Evolutionary conservation across 2,113 vertebrate species (phyloP).

Genomic region (Ivindomyrus marchei): DNA sequence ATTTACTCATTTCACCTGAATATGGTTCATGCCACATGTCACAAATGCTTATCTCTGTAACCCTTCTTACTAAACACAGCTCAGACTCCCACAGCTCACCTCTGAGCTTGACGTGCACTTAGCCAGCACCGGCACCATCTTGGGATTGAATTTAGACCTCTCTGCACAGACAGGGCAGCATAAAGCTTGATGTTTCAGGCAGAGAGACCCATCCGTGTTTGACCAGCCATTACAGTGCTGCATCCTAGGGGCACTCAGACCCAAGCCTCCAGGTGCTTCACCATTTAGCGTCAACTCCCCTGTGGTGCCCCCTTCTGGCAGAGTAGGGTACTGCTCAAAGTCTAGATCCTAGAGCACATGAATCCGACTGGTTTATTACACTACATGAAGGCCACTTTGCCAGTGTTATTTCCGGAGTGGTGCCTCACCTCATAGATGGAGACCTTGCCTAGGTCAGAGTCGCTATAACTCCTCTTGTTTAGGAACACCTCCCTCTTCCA

Average conservation of each 20-base stretch:
- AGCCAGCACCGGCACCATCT: slow-evolving; percentile 27
- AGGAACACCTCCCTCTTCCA: slow-evolving; percentile 54
- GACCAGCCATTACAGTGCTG: slow-evolving; percentile 18
- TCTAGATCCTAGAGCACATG: slow-evolving; percentile 45
- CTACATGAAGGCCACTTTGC: background rate
- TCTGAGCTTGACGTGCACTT: slow-evolving; percentile 54
- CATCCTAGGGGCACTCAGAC: slow-evolving; percentile 2
- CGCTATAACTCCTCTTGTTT: slow-evolving; percentile 64
- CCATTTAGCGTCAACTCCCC: slow-evolving; percentile 31
- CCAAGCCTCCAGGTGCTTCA: slow-evolving; percentile 32
- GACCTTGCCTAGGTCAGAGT: slow-evolving; percentile 63
- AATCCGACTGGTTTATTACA: background rate
- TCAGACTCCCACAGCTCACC: slow-evolving; percentile 37
- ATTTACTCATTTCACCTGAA: background rate
- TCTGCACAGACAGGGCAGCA: slow-evolving; percentile 28
- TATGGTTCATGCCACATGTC: background rate
- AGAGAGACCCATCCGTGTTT: slow-evolving; percentile 14
- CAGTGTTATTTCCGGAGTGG: slow-evolving; percentile 1
- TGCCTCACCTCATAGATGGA: slow-evolving; percentile 39
- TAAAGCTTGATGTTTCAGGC: slow-evolving; percentile 7
- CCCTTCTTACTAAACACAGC: background rate
- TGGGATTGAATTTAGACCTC: slow-evolving; percentile 33
- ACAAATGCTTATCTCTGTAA: background rate
- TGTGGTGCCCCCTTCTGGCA: slow-evolving; percentile 31
- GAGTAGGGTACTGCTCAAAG: slow-evolving; percentile 29